Conservation (phyloP, 2,797 vertebrate species). For the Bryconaethiops microstoma region DNA sequence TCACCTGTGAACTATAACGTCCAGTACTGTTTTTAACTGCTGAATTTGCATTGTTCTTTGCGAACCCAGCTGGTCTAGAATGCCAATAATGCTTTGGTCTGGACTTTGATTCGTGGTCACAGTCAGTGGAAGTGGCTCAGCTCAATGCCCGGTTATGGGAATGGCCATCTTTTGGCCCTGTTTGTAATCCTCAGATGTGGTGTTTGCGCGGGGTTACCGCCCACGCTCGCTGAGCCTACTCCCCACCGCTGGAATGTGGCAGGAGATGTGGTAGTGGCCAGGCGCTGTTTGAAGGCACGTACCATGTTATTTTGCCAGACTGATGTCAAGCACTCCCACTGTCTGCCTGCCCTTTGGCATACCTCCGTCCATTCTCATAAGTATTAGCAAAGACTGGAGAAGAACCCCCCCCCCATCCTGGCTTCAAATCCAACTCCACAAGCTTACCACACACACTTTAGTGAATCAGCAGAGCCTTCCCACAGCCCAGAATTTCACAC, state of each 20-base stretch:
- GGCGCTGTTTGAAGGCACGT: constrained; percentile 29
- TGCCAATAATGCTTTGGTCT: constrained; percentile 44
- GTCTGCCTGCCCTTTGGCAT: constrained; percentile 26
- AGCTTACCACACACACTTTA: constrained; percentile 15
- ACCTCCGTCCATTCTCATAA: constrained; percentile 29
- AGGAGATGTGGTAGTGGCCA: constrained; percentile 52
- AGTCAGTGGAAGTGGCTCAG: constrained; percentile 28
- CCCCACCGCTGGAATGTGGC: constrained; percentile 54
- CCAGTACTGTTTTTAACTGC: neutral
- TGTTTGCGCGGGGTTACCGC: constrained; percentile 21
- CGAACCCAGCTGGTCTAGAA: constrained; percentile 24
- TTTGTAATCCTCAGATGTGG: constrained; percentile 32
- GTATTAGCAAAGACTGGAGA: constrained; percentile 10
- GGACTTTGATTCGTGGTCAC: constrained; percentile 22
- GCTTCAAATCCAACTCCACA: constrained; percentile 16
- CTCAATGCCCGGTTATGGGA: constrained; percentile 40
- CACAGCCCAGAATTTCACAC: constrained; percentile 20
- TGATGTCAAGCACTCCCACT: constrained; percentile 1
- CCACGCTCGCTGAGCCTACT: constrained; percentile 31
- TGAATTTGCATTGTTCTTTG: constrained; percentile 35
- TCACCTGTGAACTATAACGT: neutral
- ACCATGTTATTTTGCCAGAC: constrained; percentile 11
- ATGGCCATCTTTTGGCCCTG: constrained; percentile 33
- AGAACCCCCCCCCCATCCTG: neutral
- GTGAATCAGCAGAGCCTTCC: constrained; percentile 20